These are phyloP conservation scores for Drosophila tsacasi DNA, from an alignment of 1,140 invertebrate genomes.

Conservation along the genomic window DNA sequence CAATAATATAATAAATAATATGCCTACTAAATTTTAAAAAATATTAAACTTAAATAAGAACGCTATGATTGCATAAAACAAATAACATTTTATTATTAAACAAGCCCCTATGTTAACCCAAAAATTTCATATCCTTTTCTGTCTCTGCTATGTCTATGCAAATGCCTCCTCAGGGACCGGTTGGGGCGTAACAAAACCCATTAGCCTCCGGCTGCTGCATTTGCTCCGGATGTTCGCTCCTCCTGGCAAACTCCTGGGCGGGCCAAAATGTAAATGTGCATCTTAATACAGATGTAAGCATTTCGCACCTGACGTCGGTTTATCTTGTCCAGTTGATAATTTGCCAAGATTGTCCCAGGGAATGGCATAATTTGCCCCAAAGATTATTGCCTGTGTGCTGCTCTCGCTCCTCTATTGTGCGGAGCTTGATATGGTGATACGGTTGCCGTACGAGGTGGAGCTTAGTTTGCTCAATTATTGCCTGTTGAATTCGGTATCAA, in stretches of 20 bases:
- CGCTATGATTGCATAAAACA: no score
- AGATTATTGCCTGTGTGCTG: slow-evolving; percentile 30
- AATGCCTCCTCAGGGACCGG: slow-evolving; percentile 11
- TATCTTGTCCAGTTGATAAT: slow-evolving; percentile 69
- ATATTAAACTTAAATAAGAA: no score
- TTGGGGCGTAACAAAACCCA: slow-evolving; percentile 38
- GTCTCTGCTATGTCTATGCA: slow-evolving; percentile 36
- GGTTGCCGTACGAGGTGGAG: slow-evolving; percentile 4
- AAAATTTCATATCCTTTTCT: background rate
- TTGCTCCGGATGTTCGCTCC: slow-evolving; percentile 8
- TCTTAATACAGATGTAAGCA: slow-evolving; percentile 69
- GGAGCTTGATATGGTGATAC: slow-evolving; percentile 10
- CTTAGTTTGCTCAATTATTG: slow-evolving; percentile 45
- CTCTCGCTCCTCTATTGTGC: slow-evolving; percentile 1
- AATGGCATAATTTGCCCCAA: slow-evolving; percentile 28
- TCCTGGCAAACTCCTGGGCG: slow-evolving; percentile 33
- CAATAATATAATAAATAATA: no score
- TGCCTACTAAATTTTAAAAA: no score
- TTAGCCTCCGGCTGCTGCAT: slow-evolving; percentile 30
- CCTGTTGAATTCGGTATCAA: slow-evolving; percentile 13
- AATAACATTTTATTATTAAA: background rate
- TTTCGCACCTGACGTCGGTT: slow-evolving; percentile 67
- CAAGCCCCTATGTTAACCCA: background rate
- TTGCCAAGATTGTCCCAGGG: slow-evolving; percentile 48
- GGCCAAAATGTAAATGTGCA: slow-evolving; percentile 45